A percentile compares a stretch with the other conserved stretches of the same genome.
Conservation (phyloP, 2,113 vertebrate species). For the Pandion haliaetus region DNA sequence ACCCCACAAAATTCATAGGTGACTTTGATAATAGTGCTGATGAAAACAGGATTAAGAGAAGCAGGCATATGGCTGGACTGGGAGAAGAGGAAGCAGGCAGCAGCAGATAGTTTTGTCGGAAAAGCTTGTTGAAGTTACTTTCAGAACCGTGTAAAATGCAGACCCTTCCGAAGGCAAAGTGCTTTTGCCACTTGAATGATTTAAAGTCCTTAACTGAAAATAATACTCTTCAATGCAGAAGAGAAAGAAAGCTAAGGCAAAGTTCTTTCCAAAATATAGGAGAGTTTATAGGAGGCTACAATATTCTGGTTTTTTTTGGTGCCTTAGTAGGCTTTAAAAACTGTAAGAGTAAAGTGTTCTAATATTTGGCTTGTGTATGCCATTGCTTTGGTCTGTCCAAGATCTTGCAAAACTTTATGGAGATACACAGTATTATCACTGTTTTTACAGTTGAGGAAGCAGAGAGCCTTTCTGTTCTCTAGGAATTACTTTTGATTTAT, state of each 20-base stretch:
- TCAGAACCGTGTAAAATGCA: background rate
- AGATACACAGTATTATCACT: background rate
- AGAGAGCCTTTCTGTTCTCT: background rate
- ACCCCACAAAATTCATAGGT: background rate
- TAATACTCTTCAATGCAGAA: background rate
- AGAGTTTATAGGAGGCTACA: background rate
- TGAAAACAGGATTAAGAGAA: background rate
- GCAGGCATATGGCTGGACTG: background rate
- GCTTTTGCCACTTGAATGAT: background rate
- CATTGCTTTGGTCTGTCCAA: background rate
- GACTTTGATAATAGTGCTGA: background rate
- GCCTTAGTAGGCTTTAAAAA: background rate
- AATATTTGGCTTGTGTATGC: background rate
- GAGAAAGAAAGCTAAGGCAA: background rate
- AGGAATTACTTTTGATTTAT: background rate
- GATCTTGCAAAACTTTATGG: background rate
- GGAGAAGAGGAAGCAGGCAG: background rate
- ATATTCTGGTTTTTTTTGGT: background rate
- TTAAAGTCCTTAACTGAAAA: background rate
- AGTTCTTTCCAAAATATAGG: background rate
- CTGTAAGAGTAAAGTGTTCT: background rate
- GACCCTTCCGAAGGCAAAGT: background rate
- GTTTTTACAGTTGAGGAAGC: background rate
- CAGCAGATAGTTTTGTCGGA: rapidly evolving
- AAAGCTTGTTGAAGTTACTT: background rate